Base-by-base conservation (phyloP, 2,888 invertebrate species). In the Mythimna loreyi region DNA sequence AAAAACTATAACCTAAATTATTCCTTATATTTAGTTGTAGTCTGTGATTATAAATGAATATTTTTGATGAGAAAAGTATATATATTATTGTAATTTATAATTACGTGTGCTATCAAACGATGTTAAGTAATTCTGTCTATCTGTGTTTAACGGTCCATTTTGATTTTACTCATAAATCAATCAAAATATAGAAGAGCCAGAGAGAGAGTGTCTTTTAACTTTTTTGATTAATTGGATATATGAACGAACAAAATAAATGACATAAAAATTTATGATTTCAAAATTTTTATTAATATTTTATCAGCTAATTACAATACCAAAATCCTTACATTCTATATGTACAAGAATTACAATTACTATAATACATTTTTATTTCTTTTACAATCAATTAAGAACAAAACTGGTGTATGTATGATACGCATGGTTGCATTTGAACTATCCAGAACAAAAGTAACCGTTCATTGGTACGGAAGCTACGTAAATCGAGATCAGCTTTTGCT, bases 291-390 rank as follows among this genome's bases (percentile, higher is more conserved):
- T 76, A 69, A 72, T 80, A 43, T 67, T 71, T 74, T 75, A 66
- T 69, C 33, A 13, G 56, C 75, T 80, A 82, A 67, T 84, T 83
- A 84, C 74, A 78, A 73, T 79, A 80, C 71, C 66, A 72, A 80
- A 81, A 78, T 72, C 25, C 62, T 81, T 80, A 80, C 25, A 9
- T 19, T 45, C 19, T 72, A 70, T 83, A 85, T 84, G 62, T 85
- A 85, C 85, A 84, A 47, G 25, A 61, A 52, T 72, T 80, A 82
- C 43, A 30, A 66, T 72, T 80, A 80, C 57, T 84, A 82, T 84
- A 72, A 28, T 84, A 84, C 82, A 82, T 40, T 57, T 65, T 55
- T 65, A 57, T 47, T 66, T 59, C 28, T 56, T 11, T 25, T 16
- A 57, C 25, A 16, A 40, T 40, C 59, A 23, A 62, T 33, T 33